Base-by-base conservation (phyloP, 2,113 vertebrate genomes). In the Microcebus griseorufus region DNA sequence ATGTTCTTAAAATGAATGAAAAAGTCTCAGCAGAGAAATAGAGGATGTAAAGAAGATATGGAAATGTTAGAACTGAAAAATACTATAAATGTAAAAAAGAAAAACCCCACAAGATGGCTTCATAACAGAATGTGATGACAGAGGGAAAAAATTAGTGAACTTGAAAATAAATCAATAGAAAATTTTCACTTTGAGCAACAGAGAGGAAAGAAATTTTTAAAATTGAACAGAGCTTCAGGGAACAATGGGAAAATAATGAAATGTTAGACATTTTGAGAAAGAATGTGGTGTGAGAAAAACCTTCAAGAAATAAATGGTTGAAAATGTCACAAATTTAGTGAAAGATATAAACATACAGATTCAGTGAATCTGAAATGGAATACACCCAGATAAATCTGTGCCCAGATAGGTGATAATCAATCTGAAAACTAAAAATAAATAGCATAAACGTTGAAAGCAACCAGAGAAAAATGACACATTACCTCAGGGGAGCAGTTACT, bases 11-110 rank as follows among this genome's bases (percentile, higher is more conserved):
- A 87, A 79, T 82, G 62, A 83, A 67, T 93, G 39, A 42, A 65
- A 79, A 75, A 65, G 18, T 72, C 29, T 69, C 9, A 84, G 37
- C 32, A 93, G 89, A 87, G 81, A 90, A 90, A 87, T 79, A 86
- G 51, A 84, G 67, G 42, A 51, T 67, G 45, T 23, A 75, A 93
- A 70, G 65, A 87, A 69, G 75, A 60, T 4, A 17, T 9, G 8
- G 64, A 70, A 58, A 58, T 82, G 8, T 92, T 81, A 78, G 73
- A 90, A 81, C 25, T 93, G 55, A 90, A 87, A 95, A 87, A 72
- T 69, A 73, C 16, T 65, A 0, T 76, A 62, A 86, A 9, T 87
- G 18, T 1, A 17, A 22, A 55, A 9, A 79, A 51, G 42, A 83
- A 95, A 72, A 51, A 37, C 23, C 10, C 29, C 12, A 34, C 11